Evolutionary conservation across 2,113 vertebrate species (phyloP), one percentile per base, ranked within the genome.

Genomic region (Caranx ignobilis): DNA sequence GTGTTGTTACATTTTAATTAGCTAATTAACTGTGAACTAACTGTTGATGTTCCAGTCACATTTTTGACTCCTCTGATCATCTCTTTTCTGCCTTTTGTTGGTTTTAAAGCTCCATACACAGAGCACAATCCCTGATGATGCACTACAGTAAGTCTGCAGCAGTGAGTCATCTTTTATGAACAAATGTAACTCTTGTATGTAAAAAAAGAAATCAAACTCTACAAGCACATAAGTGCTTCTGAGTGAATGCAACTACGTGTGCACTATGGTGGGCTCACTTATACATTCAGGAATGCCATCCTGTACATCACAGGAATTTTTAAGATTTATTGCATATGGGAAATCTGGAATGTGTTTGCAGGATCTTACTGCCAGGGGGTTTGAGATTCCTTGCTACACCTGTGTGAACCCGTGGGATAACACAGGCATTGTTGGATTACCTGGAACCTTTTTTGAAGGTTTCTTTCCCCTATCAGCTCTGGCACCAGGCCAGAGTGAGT

Each of bases 281-380:
- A 32, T 34, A 16, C 31, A 9, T 35, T 63, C 39, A 65, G 62
- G 62, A 65, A 65, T 65, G 62, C 41, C 45, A 21, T 10, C 0
- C 21, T 31, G 13, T 19, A 31, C 26, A 47, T 26, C 11, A 26
- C 39, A 64, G n/a, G 39, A n/a, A 4, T 41, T 45, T 64, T 56
- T 18, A 65, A 26, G 15, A 47, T 2, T 65, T 5, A 32, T 18
- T 4, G 1, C 47, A 77, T 13, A 55, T 35, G 19, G 47, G 15
- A 18, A 64, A 47, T 37, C 47, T 78, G 67, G 50, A 57, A 19
- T 56, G 59, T 10, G 11, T 79, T 64, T 12, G 3, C 10, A 18
- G 48, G 37, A 79, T 41, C 11, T 52, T 7, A 18, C 48, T 64
- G 21, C 55, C 21, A 12, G 43, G 1, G 11, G 11, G 37, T 71